phyloP scores from a whole-genome alignment of 2,797 vertebrate genomes.

The Micropoecilia bifurca region DNA sequence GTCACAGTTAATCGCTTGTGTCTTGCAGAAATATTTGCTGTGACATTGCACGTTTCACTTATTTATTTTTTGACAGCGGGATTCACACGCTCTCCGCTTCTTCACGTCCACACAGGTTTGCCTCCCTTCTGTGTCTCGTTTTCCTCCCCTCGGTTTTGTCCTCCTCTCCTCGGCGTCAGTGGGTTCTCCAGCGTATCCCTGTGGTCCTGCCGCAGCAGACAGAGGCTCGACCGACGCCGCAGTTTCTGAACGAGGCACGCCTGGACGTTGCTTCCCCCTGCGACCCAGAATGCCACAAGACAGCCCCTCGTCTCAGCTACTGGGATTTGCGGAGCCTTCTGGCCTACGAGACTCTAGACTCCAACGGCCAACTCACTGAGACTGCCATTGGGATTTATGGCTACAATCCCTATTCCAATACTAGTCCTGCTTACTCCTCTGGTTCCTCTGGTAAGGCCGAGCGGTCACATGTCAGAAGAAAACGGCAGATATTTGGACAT shows the following conservation, averaged over 20 bases:
- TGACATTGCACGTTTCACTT: neutral
- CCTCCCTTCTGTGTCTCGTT: constrained; percentile 72
- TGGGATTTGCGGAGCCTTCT: constrained; percentile 88
- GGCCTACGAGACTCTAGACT: constrained; percentile 93
- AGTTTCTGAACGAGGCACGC: constrained; percentile 86
- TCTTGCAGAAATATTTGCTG: constrained; percentile 7
- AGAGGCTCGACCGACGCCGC: constrained; percentile 80
- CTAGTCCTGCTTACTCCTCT: constrained; percentile 43
- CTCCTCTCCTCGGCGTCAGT: constrained; percentile 83
- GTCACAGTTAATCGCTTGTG: constrained; percentile 13
- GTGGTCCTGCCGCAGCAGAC: constrained; percentile 90
- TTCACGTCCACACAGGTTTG: constrained; percentile 48
- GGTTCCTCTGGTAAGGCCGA: constrained; percentile 47
- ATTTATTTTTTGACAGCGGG: neutral
- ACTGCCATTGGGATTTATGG: constrained; percentile 92
- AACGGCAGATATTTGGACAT: constrained; percentile 95
- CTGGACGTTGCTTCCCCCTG: constrained; percentile 89
- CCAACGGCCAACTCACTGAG: constrained; percentile 89
- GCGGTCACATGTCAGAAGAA: constrained; percentile 78
- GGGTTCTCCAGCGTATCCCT: constrained; percentile 90
- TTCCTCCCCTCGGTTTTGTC: constrained; percentile 75
- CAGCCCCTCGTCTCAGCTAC: constrained; percentile 83
- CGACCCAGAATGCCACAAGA: constrained; percentile 91
- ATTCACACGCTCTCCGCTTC: constrained; percentile 22
- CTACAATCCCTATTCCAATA: constrained; percentile 61